Percentiles rank a stretch among this genome's conserved stretches.
These are phyloP conservation scores for Desmophyllum pertusum DNA, from an alignment of 92 coral and sea anemone species.

Conservation along the genomic window DNA sequence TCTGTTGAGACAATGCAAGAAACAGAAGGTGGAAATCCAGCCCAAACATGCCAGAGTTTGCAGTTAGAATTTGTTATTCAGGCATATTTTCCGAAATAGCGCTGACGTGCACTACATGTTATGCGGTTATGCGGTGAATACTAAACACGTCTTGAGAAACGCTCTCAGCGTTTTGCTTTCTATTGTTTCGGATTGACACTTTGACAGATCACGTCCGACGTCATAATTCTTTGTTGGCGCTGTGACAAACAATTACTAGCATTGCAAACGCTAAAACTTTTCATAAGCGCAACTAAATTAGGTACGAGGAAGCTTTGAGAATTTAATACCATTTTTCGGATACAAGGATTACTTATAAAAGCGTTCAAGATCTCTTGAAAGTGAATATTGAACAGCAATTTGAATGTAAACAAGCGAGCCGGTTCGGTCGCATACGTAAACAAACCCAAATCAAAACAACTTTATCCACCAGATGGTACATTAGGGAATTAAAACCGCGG, in stretches of 20 bases:
- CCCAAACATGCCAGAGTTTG: not conserved
- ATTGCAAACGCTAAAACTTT: not conserved
- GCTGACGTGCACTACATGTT: not conserved
- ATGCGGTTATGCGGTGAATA: not conserved
- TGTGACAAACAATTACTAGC: not conserved
- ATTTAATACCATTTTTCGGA: not conserved
- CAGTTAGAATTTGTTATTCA: not conserved
- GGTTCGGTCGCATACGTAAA: not conserved
- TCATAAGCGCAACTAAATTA: not conserved
- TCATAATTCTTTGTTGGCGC: not conserved
- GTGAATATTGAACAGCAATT: not conserved
- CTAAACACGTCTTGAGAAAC: not conserved
- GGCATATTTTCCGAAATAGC: not conserved
- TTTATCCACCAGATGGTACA: not conserved
- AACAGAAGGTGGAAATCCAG: not conserved
- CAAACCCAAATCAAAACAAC: conserved; percentile 15
- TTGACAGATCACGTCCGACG: conserved; percentile 15
- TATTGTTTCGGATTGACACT: conserved; percentile 32
- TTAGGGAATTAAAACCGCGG: not conserved
- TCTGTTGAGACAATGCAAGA: not conserved
- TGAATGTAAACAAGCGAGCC: not conserved
- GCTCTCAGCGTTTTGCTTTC: not conserved
- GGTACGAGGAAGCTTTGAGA: not conserved
- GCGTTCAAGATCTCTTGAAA: not conserved
- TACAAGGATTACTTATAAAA: not conserved